phyloP scores from a whole-genome alignment of 1,140 invertebrate species.

The Diuraphis noxia region DNA sequence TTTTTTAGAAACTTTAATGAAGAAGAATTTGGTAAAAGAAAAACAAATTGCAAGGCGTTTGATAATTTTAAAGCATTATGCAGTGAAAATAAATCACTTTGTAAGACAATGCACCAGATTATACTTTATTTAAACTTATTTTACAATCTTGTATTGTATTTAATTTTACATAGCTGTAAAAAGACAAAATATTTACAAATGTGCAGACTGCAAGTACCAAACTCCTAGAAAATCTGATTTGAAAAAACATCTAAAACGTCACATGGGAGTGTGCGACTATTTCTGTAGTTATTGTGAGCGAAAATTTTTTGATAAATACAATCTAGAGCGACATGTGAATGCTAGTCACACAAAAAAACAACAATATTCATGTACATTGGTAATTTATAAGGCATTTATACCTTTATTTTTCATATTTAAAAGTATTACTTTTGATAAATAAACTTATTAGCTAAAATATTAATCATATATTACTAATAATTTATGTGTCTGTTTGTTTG shows the following conservation, averaged over 20 bases:
- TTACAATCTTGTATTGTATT: neutral
- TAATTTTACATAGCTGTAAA: constrained; percentile 17
- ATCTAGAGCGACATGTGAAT: constrained; percentile 42
- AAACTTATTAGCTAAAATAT: neutral
- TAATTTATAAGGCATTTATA: neutral
- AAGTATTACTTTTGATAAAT: neutral
- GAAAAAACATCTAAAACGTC: constrained; percentile 50
- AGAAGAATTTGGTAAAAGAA: neutral
- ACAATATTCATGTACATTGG: constrained; percentile 32
- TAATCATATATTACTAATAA: neutral
- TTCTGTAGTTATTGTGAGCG: constrained; percentile 25
- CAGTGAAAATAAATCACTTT: neutral
- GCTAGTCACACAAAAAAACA: constrained; percentile 47
- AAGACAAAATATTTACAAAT: neutral
- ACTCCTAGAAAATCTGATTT: constrained; percentile 38
- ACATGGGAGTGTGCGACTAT: constrained; percentile 28
- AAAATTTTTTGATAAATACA: constrained; percentile 52
- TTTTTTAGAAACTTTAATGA: constrained; percentile 10
- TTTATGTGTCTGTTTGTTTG: neutral
- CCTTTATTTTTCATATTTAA: neutral
- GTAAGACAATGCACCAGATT: neutral
- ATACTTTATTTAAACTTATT: neutral
- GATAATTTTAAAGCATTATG: constrained; percentile 33
- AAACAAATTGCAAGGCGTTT: constrained; percentile 12
- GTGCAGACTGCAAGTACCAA: constrained; percentile 41